Evolutionary conservation across 2,113 vertebrate genomes (phyloP), one percentile per base, ranked within the genome.

Genomic region (Grus americana): DNA sequence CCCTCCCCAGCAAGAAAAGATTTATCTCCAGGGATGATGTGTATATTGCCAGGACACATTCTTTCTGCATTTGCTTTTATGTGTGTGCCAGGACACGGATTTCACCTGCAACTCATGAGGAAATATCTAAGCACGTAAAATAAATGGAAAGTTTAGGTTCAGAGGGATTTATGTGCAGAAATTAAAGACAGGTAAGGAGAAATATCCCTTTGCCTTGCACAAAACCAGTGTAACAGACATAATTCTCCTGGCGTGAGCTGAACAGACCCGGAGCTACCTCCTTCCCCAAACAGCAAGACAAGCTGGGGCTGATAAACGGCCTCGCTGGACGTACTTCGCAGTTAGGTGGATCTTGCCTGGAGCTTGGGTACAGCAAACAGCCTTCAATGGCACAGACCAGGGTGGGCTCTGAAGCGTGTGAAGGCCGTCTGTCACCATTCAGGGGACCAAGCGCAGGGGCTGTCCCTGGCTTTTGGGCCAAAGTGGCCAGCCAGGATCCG

Each of bases 161-260:
- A 78, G 86, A 81, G 66, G 84, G 71, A 90, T 95, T 95, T 93
- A 86, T 38, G 46, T 73, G 54, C 65, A 80, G 88, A 88, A 96
- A 86, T 86, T 82, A 92, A 92, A 93, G 30, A 22, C 0, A 4
- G 9, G 32, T 82, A 85, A 76, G 71, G 50, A 93, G 78, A 89
- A 74, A 46, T 49, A 70, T 54, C 46, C 58, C 46, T 83, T 94
- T 76, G 67, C 67, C 67, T 90, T 76, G 54, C 86, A 85, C 63
- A 76, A 72, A 75, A n/a, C 21, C 66, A 19, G 22, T 9, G 16
- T 36, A 76, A 40, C 6, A 20, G 52, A 21, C 20, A 10, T 38
- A 59, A 90, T 40, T 93, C 44, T 88, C 18, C 30, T 68, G 66
- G 40, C n/a, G 49, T 19, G 44, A 90, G 79, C 88, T 61, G 66